A percentile compares a stretch with the other conserved stretches of the same genome.
Evolutionary conservation across 2,888 invertebrate genomes (phyloP).

Genomic region (Morpho deidamia): DNA sequence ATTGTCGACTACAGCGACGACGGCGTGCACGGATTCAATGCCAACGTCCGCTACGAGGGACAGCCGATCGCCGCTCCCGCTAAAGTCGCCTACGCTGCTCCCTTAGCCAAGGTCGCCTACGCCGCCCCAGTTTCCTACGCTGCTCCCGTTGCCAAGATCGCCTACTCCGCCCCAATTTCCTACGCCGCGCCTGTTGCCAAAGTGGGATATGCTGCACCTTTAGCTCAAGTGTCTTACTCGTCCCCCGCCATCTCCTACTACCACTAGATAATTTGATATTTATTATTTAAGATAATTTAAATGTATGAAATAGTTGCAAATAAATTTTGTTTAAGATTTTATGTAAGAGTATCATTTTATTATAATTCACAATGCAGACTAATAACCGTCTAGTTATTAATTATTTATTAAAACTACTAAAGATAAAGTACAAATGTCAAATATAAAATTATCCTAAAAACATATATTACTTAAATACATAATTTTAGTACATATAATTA

Average conservation of each 20-base stretch:
- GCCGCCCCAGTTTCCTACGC: constrained; percentile 34
- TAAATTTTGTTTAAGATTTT: too few species aligned
- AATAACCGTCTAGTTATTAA: too few species aligned
- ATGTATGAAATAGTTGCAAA: too few species aligned
- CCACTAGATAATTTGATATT: too few species aligned
- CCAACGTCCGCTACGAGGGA: constrained; percentile 65
- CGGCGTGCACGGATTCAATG: constrained; percentile 64
- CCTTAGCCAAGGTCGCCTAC: constrained; percentile 33
- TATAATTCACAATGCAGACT: neutral
- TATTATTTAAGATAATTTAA: too few species aligned
- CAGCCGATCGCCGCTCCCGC: constrained; percentile 38
- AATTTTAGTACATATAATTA: too few species aligned
- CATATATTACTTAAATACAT: too few species aligned
- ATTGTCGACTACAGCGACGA: constrained; percentile 69
- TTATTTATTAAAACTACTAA: too few species aligned
- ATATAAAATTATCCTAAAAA: too few species aligned
- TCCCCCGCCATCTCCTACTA: constrained; percentile 24
- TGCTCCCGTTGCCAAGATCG: constrained; percentile 32
- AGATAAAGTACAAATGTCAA: too few species aligned
- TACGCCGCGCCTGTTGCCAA: constrained; percentile 39
- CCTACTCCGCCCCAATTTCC: constrained; percentile 35
- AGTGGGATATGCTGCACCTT: constrained; percentile 36
- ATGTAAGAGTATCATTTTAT: constrained; percentile 6
- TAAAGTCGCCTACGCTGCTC: constrained; percentile 34
- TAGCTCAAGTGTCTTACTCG: constrained; percentile 26